phyloP scores from a whole-genome alignment of 2,888 invertebrate genomes.

The Rhyacophila evoluta region DNA sequence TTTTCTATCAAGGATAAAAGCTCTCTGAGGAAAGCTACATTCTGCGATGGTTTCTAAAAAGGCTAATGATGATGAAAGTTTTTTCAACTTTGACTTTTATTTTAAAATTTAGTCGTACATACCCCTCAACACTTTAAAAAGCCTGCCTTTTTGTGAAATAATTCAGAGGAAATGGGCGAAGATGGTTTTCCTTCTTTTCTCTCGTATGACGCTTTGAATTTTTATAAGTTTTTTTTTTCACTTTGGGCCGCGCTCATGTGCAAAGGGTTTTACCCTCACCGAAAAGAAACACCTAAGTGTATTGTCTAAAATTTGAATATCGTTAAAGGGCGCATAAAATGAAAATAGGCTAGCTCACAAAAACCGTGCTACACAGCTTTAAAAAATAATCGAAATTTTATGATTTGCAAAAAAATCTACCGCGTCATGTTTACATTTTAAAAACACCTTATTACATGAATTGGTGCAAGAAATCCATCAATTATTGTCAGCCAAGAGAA shows the following conservation, averaged over 20 bases:
- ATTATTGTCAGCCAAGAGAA: too few relatives aligned
- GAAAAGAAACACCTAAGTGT: neutral
- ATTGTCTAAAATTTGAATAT: neutral
- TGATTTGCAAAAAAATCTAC: neutral
- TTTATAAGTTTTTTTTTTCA: constrained; percentile 12
- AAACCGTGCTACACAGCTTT: neutral
- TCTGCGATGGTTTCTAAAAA: neutral
- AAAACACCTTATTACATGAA: too few relatives aligned
- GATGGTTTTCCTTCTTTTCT: constrained; percentile 19
- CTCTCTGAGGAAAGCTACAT: neutral
- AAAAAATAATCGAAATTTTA: neutral
- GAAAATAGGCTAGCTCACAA: neutral
- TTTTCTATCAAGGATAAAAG: neutral
- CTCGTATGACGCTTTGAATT: constrained; percentile 8
- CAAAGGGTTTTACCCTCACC: neutral
- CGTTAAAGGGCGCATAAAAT: neutral
- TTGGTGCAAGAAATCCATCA: too few relatives aligned
- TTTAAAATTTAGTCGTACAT: constrained; percentile 1
- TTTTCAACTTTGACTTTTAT: constrained; percentile 19
- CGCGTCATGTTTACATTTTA: too few relatives aligned
- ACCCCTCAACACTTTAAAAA: neutral
- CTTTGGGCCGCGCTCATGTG: constrained; percentile 19
- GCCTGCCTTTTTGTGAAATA: constrained; percentile 7
- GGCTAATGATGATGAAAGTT: constrained; percentile 3
- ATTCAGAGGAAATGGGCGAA: neutral